phyloP scores from a whole-genome alignment of 2,888 invertebrate species.

The Odontocolon sp. region DNA sequence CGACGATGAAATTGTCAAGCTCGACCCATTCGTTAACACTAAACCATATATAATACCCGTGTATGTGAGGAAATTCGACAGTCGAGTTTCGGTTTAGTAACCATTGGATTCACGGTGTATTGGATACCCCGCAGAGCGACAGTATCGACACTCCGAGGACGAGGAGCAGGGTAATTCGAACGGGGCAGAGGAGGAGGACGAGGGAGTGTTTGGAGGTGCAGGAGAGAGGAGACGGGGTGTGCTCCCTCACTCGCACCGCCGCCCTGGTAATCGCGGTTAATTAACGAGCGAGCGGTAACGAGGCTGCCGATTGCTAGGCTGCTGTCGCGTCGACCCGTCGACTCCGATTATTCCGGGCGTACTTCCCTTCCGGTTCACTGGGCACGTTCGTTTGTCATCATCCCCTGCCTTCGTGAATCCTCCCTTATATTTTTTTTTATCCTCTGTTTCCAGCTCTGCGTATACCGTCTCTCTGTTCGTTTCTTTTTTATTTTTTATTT shows the following conservation, averaged over 20 bases:
- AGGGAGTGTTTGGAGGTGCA: conserved; percentile 17
- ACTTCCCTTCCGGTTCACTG: conserved; percentile 70
- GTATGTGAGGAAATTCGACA: conserved; percentile 7
- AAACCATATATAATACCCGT: neutral
- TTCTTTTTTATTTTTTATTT: neutral
- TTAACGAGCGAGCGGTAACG: conserved; percentile 75
- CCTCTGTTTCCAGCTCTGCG: conserved; percentile 18
- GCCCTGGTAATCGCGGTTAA: conserved; percentile 76
- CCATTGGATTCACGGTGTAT: conserved; percentile 11
- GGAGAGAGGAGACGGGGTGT: conserved; percentile 42
- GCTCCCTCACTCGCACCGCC: conserved; percentile 72
- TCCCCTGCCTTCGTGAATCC: conserved; percentile 10
- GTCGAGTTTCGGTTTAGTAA: conserved; percentile 16
- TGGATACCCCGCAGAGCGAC: neutral
- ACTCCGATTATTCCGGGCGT: conserved; percentile 73
- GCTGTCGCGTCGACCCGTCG: conserved; percentile 64
- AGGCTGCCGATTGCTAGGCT: conserved; percentile 74
- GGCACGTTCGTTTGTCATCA: conserved; percentile 67
- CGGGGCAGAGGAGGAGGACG: conserved; percentile 6
- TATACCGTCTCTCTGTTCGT: neutral
- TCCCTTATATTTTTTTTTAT: conserved; percentile 38
- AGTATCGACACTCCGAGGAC: conserved; percentile 17
- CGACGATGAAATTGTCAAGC: no score
- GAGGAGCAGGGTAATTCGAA: neutral
- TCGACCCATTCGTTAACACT: no score